Evolutionary conservation across 1,140 invertebrate species (phyloP).

Genomic region (Bemisia tabaci): DNA sequence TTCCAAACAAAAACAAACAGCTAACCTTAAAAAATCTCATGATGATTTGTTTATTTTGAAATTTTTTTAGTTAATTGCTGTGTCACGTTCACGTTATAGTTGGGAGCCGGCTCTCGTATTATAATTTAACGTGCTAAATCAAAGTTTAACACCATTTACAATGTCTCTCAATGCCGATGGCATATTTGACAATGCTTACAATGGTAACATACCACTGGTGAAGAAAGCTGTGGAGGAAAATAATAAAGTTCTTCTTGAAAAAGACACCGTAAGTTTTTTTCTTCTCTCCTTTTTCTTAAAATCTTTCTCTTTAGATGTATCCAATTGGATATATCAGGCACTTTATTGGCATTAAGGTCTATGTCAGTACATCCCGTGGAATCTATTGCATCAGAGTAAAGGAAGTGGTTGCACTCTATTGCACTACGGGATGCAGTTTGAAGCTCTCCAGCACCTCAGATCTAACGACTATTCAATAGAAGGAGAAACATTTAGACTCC

Average conservation of each 20-base stretch:
- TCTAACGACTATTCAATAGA: no score
- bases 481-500: no score
- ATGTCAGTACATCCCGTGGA: no score
- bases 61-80: not conserved
- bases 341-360: no score
- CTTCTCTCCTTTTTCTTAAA: not conserved
- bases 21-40: not conserved
- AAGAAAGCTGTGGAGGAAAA: conserved; percentile 9
- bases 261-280: conserved; percentile 8
- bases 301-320: not conserved
- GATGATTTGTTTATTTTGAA: not conserved
- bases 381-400: no score
- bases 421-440: no score
- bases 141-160: not conserved
- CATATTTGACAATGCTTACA: conserved; percentile 10
- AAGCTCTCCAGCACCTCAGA: no score
- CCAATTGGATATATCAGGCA: no score
- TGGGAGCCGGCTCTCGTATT: not conserved
- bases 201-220: conserved; percentile 8
- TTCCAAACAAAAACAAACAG: not conserved
- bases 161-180: conserved; percentile 1
- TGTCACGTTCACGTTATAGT: no score
- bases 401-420: no score
- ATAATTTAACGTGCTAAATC: not conserved
- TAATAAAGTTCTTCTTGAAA: conserved; percentile 7